phyloP scores from a whole-genome alignment of 2,113 vertebrate species.

The Sphyrna mokarran region DNA sequence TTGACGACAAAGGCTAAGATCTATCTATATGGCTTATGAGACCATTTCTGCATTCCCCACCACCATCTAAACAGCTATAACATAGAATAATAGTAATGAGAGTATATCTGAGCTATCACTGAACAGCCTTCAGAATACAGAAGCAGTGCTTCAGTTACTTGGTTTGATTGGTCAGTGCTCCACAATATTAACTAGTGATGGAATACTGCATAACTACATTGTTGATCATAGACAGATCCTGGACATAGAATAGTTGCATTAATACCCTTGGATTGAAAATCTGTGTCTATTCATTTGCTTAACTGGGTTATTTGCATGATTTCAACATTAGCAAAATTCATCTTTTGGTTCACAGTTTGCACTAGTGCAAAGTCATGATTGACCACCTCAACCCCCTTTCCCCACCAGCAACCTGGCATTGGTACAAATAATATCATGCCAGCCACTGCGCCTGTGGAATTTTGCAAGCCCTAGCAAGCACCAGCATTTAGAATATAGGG shows the following conservation, averaged over 20 bases:
- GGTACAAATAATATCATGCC: neutral
- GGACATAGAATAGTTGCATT: neutral
- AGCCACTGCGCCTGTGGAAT: neutral
- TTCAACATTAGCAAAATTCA: neutral
- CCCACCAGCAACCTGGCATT: neutral
- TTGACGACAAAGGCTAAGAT: neutral
- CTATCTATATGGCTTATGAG: neutral
- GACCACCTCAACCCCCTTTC: neutral
- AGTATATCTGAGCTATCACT: neutral
- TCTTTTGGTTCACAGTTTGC: neutral
- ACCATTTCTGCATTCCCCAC: neutral
- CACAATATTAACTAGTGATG: neutral
- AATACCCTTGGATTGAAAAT: neutral
- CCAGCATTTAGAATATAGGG: neutral
- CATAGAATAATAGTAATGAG: neutral
- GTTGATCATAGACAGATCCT: neutral
- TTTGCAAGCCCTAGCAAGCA: conserved; percentile 30
- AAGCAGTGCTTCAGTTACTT: neutral
- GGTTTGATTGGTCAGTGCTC: neutral
- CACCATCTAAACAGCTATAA: neutral
- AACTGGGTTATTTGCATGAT: too few relatives aligned
- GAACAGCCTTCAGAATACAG: neutral
- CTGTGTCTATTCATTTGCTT: neutral
- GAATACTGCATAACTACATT: neutral
- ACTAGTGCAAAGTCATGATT: neutral